Base-by-base conservation (phyloP, 2,888 invertebrate species). In the Elysia crispata region DNA sequence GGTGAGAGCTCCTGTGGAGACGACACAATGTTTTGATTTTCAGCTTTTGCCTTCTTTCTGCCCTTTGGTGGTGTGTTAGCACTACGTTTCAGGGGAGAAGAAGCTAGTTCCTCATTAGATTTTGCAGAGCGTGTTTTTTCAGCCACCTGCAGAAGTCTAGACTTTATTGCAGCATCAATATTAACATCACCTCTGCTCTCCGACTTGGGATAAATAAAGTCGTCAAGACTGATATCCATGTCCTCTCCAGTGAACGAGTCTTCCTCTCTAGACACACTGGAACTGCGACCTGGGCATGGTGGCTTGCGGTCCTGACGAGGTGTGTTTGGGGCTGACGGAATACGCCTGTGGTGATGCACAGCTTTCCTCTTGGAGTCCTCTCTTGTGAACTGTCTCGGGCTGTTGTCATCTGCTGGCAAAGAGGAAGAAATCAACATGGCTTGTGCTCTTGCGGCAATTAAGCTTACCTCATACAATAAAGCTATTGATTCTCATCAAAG, bases 301-400 rank as follows among this genome's bases (percentile, higher is more conserved):
- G n/a, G 62, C 54, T 75, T 75, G 62, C 81, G 69, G n/a, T 88
- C 87, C 69, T 85, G 85, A 31, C 85, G 82, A 5, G 89, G 89
- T 3, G 88, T 89, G 60, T 85, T 84, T 1, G 89, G 89, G 57
- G 87, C 90, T 15, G 89, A 89, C 0, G 89, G 87, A 1, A 87
- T 86, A 54, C 88, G 85, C n/a, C 89, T 82, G 74, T 89, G 89
- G 23, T 88, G 83, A 11, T 60, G 60, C 18, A 79, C 33, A 23
- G 87, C 87, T 28, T 85, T 85, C n/a, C 90, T 80, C 69, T 87
- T 86, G 20, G 86, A 85, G 62, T 90, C 90, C 28, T 86, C 86
- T 28, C 90, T 83, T 8, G 88, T 81, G 83, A 90, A 90, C 41
- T 41, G 41, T 3, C 41, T 11, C 41, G 41, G 41, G 5, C 41